Conservation (phyloP, 2,797 vertebrate genomes). For the Agapornis canus region DNA sequence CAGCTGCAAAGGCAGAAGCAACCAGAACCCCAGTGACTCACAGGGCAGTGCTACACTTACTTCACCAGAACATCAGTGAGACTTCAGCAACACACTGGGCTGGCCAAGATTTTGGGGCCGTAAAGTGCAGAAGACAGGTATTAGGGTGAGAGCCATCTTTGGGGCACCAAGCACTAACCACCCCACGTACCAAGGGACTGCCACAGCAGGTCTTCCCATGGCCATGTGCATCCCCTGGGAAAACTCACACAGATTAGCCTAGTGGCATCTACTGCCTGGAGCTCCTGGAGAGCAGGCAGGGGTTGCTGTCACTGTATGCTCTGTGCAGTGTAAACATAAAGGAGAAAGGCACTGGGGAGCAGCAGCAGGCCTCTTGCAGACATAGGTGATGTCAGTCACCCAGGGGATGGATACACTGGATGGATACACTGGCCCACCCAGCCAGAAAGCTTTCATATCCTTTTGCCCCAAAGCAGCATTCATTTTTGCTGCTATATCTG, state of each 20-base stretch:
- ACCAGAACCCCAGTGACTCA: neutral
- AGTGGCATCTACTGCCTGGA: neutral
- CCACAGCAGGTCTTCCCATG: neutral
- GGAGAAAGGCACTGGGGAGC: neutral
- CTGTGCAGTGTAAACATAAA: fast-evolving
- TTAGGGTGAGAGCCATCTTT: neutral
- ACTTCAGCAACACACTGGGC: fast-evolving
- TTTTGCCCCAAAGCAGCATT: neutral
- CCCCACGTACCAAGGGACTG: fast-evolving
- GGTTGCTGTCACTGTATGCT: fast-evolving
- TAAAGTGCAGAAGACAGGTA: neutral
- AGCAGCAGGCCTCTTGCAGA: fast-evolving
- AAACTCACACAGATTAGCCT: neutral
- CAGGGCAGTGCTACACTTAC: neutral
- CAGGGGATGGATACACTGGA: neutral
- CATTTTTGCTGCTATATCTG: neutral
- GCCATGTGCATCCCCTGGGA: neutral
- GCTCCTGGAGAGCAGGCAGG: neutral
- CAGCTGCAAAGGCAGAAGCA: neutral
- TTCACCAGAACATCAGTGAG: fast-evolving
- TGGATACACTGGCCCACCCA: neutral
- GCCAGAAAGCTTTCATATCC: neutral
- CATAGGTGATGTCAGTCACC: neutral
- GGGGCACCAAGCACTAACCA: neutral
- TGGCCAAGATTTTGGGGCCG: neutral